Percentiles rank a stretch among this genome's conserved stretches.
Evolutionary conservation across 2,113 vertebrate species (phyloP).

Genomic region (Tragelaphus strepsiceros): DNA sequence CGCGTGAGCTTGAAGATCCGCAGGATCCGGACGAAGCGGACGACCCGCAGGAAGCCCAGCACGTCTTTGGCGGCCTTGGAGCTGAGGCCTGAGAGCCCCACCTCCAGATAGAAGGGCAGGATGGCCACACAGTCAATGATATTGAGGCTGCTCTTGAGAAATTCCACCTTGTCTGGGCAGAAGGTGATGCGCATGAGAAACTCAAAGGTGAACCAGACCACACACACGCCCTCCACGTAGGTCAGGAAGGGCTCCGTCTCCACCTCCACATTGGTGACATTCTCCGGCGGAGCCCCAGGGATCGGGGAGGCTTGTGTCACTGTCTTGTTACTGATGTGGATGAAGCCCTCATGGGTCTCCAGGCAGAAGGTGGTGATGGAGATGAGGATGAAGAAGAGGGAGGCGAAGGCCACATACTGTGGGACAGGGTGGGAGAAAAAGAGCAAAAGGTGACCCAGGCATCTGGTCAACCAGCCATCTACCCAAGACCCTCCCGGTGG

Average conservation of each 20-base stretch:
- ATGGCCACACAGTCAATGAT: conserved; percentile 98
- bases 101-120: conserved; percentile 94
- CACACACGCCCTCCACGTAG: conserved; percentile 85
- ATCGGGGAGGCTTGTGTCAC: conserved; percentile 82
- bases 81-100: conserved; percentile 88
- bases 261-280: conserved; percentile 85
- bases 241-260: conserved; percentile 85
- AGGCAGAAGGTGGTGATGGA: conserved; percentile 99
- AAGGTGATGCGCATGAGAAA: conserved; percentile 85
- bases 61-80: conserved; percentile 97
- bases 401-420: conserved; percentile 92
- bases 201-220: conserved; percentile 87
- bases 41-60: conserved; percentile 92
- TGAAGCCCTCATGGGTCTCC: conserved; percentile 98
- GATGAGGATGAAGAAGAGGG: conserved; percentile 96
- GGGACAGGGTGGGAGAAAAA: neutral
- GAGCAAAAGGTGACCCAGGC: neutral
- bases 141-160: conserved; percentile 90
- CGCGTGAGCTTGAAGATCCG: conserved; percentile 96
- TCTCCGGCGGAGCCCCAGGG: conserved; percentile 73
- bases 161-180: conserved; percentile 85
- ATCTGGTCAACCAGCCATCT: neutral
- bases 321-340: conserved; percentile 91
- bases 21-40: conserved; percentile 93
- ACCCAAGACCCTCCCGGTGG: neutral